Evolutionary conservation across 2,113 vertebrate species (phyloP).

Genomic region (Pogonocichla stellata): DNA sequence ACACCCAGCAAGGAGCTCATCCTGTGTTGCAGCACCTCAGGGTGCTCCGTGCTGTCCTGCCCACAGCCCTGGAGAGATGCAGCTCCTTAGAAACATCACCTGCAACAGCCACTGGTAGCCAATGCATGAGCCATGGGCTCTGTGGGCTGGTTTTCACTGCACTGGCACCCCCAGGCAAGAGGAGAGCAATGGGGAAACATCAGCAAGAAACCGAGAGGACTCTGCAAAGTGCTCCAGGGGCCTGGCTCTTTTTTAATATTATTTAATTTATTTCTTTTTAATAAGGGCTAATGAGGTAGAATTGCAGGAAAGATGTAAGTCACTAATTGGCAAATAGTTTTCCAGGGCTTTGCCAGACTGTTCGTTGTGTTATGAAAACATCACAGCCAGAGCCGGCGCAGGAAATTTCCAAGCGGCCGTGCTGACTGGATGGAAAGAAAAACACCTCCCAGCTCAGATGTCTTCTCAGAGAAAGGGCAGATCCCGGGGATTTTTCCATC

Average conservation of each 20-base stretch:
- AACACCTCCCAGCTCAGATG: slow-evolving; percentile 49
- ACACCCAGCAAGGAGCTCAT: too few relatives aligned
- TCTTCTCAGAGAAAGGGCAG: slow-evolving; percentile 55
- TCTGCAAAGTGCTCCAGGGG: background rate
- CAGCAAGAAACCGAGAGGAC: background rate
- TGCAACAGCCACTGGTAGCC: background rate
- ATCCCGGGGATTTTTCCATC: slow-evolving; percentile 41
- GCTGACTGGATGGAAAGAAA: slow-evolving; percentile 64
- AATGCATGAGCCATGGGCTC: accelerated
- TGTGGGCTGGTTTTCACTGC: accelerated
- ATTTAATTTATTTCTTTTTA: background rate
- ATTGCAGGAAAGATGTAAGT: slow-evolving; percentile 45
- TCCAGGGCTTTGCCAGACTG: slow-evolving; percentile 32
- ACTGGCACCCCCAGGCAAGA: accelerated
- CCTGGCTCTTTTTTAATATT: background rate
- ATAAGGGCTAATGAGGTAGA: slow-evolving; percentile 5
- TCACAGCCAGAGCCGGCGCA: background rate
- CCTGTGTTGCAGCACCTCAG: accelerated
- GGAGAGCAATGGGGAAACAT: background rate
- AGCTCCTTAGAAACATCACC: background rate
- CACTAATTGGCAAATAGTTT: slow-evolving; percentile 42
- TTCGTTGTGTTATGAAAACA: slow-evolving; percentile 50
- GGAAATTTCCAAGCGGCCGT: slow-evolving; percentile 59
- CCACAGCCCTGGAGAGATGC: background rate
- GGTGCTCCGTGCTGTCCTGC: background rate